phyloP scores from a whole-genome alignment of 2,113 vertebrate species.

The Xiphorhynchus elegans region DNA sequence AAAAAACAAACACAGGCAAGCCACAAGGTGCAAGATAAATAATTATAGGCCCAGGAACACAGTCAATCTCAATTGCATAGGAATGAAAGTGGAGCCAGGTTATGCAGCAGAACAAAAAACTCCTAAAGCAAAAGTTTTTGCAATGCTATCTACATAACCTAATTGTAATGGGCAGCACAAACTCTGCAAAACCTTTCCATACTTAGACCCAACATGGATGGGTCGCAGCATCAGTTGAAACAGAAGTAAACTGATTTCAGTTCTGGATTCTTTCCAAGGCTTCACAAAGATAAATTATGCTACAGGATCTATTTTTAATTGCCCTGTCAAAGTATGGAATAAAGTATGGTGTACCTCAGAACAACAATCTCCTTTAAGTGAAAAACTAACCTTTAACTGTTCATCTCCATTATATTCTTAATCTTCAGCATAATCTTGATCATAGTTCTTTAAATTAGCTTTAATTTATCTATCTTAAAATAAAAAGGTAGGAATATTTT shows the following conservation, averaged over 20 bases:
- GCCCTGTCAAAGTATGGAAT: neutral
- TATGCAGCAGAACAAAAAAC: neutral
- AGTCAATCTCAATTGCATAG: neutral
- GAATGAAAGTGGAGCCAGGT: neutral
- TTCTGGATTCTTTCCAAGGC: neutral
- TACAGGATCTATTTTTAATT: neutral
- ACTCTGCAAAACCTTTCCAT: neutral
- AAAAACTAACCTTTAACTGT: neutral
- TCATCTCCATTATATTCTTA: neutral
- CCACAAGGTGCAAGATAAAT: neutral
- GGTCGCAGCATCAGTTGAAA: neutral
- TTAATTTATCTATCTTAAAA: neutral
- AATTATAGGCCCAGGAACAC: neutral
- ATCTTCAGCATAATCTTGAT: neutral
- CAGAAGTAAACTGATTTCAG: neutral
- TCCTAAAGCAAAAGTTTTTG: neutral
- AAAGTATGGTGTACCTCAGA: neutral
- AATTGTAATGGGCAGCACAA: neutral
- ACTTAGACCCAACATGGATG: neutral
- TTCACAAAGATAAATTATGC: neutral
- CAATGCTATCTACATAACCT: fast-evolving
- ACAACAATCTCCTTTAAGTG: neutral
- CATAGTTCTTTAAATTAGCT: neutral
- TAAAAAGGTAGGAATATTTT: neutral
- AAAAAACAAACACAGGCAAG: neutral